Conservation (phyloP, 1,140 invertebrate species). For the Mactra quadrangularis region DNA sequence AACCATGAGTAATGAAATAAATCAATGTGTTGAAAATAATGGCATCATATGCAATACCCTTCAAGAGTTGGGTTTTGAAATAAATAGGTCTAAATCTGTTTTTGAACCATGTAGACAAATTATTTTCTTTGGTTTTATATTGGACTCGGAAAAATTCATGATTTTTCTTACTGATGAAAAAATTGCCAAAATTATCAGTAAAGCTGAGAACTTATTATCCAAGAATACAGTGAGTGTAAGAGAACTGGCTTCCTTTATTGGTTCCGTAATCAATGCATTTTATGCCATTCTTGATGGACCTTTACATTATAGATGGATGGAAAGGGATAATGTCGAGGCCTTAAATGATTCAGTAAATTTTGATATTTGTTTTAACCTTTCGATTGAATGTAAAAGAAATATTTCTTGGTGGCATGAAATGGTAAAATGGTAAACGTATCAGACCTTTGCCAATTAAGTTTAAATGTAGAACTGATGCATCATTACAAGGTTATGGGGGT, state of each 20-base stretch:
- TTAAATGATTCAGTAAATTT: slow-evolving; percentile 3
- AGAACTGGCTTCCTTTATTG: slow-evolving; percentile 36
- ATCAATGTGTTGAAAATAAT: neutral
- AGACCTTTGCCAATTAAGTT: neutral
- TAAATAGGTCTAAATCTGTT: slow-evolving; percentile 36
- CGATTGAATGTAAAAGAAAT: neutral
- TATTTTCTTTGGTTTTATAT: slow-evolving; percentile 39
- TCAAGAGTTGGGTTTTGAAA: neutral
- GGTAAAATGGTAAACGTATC: slow-evolving; percentile 22
- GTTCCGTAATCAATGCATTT: slow-evolving; percentile 17
- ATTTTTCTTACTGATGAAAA: slow-evolving; percentile 32
- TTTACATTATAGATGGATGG: slow-evolving; percentile 10
- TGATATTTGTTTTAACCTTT: neutral
- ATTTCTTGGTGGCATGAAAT: slow-evolving; percentile 5
- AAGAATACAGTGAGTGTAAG: neutral
- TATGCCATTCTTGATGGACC: slow-evolving; percentile 26
- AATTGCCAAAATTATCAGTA: neutral
- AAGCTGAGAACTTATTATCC: neutral
- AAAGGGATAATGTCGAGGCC: neutral
- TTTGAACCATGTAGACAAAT: slow-evolving; percentile 13
- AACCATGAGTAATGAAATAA: slow-evolving; percentile 22
- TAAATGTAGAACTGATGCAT: neutral
- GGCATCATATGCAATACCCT: slow-evolving; percentile 3
- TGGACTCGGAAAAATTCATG: slow-evolving; percentile 39
- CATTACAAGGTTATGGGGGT: neutral